These are phyloP conservation scores for Melipona beecheii DNA, from an alignment of 2,888 invertebrate species.

Conservation along the genomic window DNA sequence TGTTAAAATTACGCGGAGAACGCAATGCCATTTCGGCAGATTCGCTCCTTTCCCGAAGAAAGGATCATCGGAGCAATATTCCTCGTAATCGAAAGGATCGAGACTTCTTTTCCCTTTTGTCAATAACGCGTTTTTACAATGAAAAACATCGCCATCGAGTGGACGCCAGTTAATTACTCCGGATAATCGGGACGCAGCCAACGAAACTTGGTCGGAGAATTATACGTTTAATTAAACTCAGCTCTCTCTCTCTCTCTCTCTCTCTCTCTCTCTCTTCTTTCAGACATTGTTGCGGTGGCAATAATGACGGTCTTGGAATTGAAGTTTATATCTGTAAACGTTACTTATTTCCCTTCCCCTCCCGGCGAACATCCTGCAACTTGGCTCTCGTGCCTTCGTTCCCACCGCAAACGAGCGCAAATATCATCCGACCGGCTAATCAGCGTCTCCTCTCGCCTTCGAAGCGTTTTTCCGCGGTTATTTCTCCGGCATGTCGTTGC, in stretches of 20 bases:
- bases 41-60: no score
- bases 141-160: not conserved
- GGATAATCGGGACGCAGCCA: conserved; percentile 22
- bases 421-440: not conserved
- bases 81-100: not conserved
- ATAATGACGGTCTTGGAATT: not conserved
- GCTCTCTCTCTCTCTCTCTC: not conserved
- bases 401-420: not conserved
- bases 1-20: no score
- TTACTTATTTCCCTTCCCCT: not conserved
- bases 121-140: not conserved
- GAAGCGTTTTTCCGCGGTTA: not conserved
- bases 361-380: not conserved
- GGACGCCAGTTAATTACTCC: conserved; percentile 20
- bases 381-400: not conserved
- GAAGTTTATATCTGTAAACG: not conserved
- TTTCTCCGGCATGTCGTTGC: conserved; percentile 22
- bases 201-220: conserved; percentile 20
- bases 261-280: not conserved
- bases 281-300: conserved; percentile 2
- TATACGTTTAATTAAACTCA: conserved; percentile 30
- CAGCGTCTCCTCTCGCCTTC: not conserved
- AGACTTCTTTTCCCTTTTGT: not conserved
- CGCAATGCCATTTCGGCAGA: no score
- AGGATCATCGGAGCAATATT: not conserved